phyloP scores from a whole-genome alignment of 1,140 invertebrate species.

The Drosophila littoralis region DNA sequence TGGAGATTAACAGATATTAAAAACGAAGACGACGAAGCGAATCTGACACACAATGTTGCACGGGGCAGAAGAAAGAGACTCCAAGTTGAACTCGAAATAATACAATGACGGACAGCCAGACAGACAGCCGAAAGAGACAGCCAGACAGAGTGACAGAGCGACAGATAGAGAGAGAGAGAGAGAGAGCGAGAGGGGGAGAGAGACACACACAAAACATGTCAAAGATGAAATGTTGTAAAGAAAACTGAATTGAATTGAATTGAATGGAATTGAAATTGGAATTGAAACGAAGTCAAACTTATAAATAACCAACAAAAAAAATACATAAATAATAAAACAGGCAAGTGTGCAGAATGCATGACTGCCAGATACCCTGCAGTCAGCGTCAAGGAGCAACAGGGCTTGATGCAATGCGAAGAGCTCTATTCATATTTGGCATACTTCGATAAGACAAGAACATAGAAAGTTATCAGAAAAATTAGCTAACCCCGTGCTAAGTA shows the following conservation, averaged over 20 bases:
- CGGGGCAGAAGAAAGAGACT: conserved; percentile 30
- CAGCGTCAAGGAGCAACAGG: conserved; percentile 3
- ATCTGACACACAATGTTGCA: conserved; percentile 45
- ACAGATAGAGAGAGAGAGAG: conserved; percentile 22
- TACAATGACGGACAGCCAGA: conserved; percentile 58
- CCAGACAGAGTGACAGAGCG: background rate
- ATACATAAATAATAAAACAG: conserved; percentile 43
- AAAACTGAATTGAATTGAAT: conserved; percentile 83
- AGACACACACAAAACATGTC: conserved; percentile 73
- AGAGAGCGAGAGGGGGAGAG: background rate
- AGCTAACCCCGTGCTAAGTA: too few relatives aligned
- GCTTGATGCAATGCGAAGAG: too few relatives aligned
- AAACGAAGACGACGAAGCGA: conserved; percentile 75
- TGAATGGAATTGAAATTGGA: conserved; percentile 52
- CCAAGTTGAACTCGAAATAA: conserved; percentile 45
- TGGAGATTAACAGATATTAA: conserved; percentile 83
- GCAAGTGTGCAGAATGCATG: conserved; percentile 5
- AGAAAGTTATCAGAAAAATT: too few relatives aligned
- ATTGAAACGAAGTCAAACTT: conserved; percentile 68
- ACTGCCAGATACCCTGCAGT: conserved; percentile 5
- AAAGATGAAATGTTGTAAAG: conserved; percentile 82
- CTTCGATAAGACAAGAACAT: too few relatives aligned
- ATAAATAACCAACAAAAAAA: conserved; percentile 67
- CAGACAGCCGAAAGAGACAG: conserved; percentile 42
- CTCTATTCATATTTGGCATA: too few relatives aligned